Evolutionary conservation across 2,113 vertebrate species (phyloP).

Genomic region (Sinocyclocheilus anophthalmus): DNA sequence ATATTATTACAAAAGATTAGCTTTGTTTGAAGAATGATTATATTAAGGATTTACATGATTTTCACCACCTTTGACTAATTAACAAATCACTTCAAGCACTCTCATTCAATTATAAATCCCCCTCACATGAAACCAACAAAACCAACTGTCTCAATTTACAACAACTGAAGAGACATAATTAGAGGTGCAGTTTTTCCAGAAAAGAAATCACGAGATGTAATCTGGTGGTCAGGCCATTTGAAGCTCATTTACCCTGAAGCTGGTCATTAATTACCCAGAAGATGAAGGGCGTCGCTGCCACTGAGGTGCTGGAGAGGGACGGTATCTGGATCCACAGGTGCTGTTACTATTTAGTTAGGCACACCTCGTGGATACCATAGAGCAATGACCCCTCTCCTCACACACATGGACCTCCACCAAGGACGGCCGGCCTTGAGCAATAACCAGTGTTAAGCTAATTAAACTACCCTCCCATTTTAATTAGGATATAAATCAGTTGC

Average conservation of each 20-base stretch:
- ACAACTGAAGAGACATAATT: slow-evolving; percentile 1
- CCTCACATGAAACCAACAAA: slow-evolving; percentile 16
- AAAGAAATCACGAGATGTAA: background rate
- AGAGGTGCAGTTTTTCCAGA: background rate
- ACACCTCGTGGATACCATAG: background rate
- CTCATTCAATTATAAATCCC: slow-evolving; percentile 8
- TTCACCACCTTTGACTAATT: slow-evolving; percentile 31
- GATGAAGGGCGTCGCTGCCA: slow-evolving; percentile 56
- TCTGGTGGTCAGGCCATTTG: slow-evolving; percentile 48
- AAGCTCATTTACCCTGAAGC: slow-evolving; percentile 46
- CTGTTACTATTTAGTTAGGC: background rate
- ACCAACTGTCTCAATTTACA: slow-evolving; percentile 16
- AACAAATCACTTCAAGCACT: slow-evolving; percentile 26
- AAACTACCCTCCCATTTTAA: slow-evolving; percentile 75
- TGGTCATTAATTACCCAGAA: slow-evolving; percentile 57
- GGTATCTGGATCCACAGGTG: slow-evolving; percentile 36
- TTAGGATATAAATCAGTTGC: slow-evolving; percentile 75
- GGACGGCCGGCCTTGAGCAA: slow-evolving; percentile 32
- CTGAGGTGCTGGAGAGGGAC: background rate
- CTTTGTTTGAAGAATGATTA: slow-evolving; percentile 30
- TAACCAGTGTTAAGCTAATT: slow-evolving; percentile 65
- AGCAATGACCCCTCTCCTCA: slow-evolving; percentile 23
- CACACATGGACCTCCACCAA: slow-evolving; percentile 7
- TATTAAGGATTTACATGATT: slow-evolving; percentile 28
- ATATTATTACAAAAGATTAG: slow-evolving; percentile 36